A percentile compares a stretch with the other conserved stretches of the same genome.
These are phyloP conservation scores for Emys orbicularis DNA, from an alignment of 2,797 vertebrate species.

Conservation along the genomic window DNA sequence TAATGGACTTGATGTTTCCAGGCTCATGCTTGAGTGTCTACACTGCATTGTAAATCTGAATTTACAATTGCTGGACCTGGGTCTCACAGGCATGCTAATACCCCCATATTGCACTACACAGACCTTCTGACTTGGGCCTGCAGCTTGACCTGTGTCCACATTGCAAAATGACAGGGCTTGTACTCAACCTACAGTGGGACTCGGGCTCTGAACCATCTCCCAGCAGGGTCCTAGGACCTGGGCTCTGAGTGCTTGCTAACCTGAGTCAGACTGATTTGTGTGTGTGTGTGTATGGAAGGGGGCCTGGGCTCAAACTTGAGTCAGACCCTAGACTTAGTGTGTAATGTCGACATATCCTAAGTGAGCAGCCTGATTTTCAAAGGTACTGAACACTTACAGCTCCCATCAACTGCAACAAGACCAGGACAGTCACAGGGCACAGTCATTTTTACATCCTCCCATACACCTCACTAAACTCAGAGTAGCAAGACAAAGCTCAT, in stretches of 20 bases:
- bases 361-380: too few species aligned
- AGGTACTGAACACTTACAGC: background rate
- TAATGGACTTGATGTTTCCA: background rate
- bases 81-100: background rate
- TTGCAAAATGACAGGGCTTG: background rate
- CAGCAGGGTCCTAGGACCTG: background rate
- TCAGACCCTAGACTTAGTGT: too few species aligned
- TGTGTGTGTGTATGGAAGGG: too few species aligned
- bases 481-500: constrained; percentile 10
- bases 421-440: background rate
- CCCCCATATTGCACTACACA: background rate
- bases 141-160: background rate
- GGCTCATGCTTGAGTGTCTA: background rate
- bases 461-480: background rate
- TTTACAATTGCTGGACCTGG: too few species aligned
- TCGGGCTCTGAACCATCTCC: background rate
- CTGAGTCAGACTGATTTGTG: background rate
- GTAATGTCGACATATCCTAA: too few species aligned
- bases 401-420: background rate
- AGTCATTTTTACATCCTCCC: background rate
- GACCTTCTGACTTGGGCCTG: background rate
- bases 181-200: too few species aligned
- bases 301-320: too few species aligned
- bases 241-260: background rate
- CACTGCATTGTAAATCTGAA: background rate